Evolutionary conservation across 2,797 vertebrate genomes (phyloP).

Genomic region (Triplophysa yarkandensis): DNA sequence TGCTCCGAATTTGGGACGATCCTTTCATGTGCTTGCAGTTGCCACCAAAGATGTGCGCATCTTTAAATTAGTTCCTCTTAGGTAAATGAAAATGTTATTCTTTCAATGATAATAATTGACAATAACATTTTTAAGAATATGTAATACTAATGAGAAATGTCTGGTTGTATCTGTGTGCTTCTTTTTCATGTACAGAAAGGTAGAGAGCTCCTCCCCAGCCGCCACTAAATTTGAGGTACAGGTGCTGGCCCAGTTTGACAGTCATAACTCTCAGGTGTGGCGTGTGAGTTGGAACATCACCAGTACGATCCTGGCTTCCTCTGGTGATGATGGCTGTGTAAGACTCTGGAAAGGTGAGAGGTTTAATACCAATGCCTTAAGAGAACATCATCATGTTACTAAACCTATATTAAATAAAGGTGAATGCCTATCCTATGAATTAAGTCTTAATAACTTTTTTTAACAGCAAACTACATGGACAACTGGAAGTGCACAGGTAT

Average conservation of each 20-base stretch:
- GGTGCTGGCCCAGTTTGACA: conserved; percentile 94
- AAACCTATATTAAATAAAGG: no score
- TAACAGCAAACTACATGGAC: conserved; percentile 96
- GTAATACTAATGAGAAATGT: background rate
- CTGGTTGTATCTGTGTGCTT: background rate
- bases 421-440: conserved; percentile 75
- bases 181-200: conserved; percentile 73
- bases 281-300: conserved; percentile 99
- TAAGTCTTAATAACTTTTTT: background rate
- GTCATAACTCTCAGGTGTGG: conserved; percentile 98
- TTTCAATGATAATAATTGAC: no score
- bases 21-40: conserved; percentile 93
- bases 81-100: conserved; percentile 80
- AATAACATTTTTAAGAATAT: background rate
- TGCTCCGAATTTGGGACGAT: conserved; percentile 94
- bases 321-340: conserved; percentile 96
- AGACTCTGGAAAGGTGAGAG: conserved; percentile 95
- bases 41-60: conserved; percentile 98
- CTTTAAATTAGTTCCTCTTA: conserved; percentile 92
- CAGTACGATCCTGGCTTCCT: conserved; percentile 94
- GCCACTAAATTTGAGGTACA: conserved; percentile 95
- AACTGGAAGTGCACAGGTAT: conserved; percentile 99
- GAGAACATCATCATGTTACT: background rate
- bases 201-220: conserved; percentile 83
- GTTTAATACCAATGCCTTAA: conserved; percentile 77